A percentile compares a stretch with the other conserved stretches of the same genome.
phyloP scores from a whole-genome alignment of 2,797 vertebrate species.

The Propithecus perrieri region DNA sequence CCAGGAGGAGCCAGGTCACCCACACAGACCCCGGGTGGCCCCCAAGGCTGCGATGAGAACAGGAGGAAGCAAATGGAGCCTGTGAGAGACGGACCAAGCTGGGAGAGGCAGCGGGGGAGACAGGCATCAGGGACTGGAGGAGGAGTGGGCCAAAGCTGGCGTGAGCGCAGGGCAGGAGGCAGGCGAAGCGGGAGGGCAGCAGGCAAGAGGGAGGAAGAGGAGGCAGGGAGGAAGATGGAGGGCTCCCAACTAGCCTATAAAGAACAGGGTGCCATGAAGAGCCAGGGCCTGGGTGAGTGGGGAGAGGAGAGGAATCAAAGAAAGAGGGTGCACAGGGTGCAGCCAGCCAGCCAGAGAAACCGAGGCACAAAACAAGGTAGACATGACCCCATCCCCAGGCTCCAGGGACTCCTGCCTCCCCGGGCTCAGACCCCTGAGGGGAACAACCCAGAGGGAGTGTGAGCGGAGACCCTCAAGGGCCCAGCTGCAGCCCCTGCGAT shows the following conservation, averaged over 20 bases:
- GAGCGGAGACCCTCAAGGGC: neutral
- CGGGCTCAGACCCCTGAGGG: neutral
- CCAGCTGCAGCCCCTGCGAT: neutral
- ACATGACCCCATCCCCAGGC: neutral
- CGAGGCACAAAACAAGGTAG: neutral
- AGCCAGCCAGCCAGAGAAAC: neutral
- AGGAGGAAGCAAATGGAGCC: neutral
- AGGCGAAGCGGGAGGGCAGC: neutral
- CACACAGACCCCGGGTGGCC: neutral
- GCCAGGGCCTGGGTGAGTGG: neutral
- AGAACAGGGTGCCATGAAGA: neutral
- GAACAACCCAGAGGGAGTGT: neutral
- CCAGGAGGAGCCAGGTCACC: neutral
- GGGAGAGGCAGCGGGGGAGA: neutral
- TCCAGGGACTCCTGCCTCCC: neutral
- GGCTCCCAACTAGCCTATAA: neutral
- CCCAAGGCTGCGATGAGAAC: neutral
- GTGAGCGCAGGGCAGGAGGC: neutral
- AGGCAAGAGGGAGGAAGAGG: neutral
- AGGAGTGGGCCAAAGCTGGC: accelerated
- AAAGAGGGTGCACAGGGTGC: no score
- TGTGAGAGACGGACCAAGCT: neutral
- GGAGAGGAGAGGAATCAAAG: neutral
- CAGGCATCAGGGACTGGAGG: neutral
- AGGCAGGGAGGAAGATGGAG: neutral